Percentiles rank a stretch among this genome's conserved stretches.
Conservation (phyloP, 2,113 vertebrate genomes). For the Passer montanus region DNA sequence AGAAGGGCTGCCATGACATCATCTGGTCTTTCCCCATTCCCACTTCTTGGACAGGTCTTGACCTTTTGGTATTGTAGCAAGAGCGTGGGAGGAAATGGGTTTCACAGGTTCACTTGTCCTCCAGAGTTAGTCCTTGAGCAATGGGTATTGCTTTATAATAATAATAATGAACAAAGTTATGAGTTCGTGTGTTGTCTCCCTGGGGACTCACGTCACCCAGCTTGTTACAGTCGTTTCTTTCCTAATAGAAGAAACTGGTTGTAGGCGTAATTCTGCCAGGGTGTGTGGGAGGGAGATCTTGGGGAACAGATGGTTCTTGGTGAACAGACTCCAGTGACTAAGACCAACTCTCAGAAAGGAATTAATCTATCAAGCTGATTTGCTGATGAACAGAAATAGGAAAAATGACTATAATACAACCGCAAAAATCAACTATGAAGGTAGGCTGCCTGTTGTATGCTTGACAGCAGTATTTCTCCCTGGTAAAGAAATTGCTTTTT, state of each 20-base stretch:
- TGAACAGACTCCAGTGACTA: slow-evolving; percentile 47
- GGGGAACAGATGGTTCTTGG: slow-evolving; percentile 62
- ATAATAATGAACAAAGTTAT: neutral
- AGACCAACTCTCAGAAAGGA: slow-evolving; percentile 9
- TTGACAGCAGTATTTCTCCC: neutral
- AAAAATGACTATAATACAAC: slow-evolving; percentile 18
- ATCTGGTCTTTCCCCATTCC: neutral
- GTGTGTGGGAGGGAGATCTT: slow-evolving; percentile 42
- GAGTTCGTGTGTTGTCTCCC: neutral
- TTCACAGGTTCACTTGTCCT: neutral
- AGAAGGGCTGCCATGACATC: neutral
- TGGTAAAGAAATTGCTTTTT: slow-evolving; percentile 20
- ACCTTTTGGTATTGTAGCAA: neutral
- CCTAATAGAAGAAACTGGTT: neutral
- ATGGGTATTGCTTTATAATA: neutral
- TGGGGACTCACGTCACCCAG: neutral
- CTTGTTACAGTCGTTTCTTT: neutral
- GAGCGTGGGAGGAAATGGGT: neutral
- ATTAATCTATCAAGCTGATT: slow-evolving; percentile 21
- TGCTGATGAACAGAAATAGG: slow-evolving; percentile 18
- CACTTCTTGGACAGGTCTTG: neutral
- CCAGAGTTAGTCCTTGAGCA: neutral
- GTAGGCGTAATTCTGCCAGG: slow-evolving; percentile 26
- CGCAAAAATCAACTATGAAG: neutral
- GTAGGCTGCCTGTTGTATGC: neutral